Evolutionary conservation across 2,113 vertebrate genomes (phyloP).

Genomic region (Penelope pileata): DNA sequence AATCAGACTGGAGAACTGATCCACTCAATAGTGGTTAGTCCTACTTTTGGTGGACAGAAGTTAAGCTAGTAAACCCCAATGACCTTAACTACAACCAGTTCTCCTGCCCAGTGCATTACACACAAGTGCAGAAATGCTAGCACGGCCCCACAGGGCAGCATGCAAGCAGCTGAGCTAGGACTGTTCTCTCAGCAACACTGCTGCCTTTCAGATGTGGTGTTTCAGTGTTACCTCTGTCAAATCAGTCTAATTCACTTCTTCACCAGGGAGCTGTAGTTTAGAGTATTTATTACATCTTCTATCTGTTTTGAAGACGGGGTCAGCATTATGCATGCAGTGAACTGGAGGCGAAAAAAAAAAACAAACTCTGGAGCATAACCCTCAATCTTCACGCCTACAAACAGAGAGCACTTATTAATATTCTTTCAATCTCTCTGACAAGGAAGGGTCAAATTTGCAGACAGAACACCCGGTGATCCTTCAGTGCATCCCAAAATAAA

Average conservation of each 20-base stretch:
- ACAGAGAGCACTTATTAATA: background rate
- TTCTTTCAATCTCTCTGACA: background rate
- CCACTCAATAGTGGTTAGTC: background rate
- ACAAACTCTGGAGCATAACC: background rate
- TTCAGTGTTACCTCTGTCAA: background rate
- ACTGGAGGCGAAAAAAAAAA: background rate
- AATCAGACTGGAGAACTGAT: background rate
- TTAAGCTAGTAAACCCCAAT: background rate
- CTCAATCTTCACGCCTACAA: background rate
- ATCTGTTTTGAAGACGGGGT: background rate
- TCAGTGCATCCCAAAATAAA: background rate
- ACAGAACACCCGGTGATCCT: background rate
- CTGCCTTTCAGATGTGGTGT: background rate
- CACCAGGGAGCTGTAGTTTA: background rate
- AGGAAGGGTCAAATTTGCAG: background rate
- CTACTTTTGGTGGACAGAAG: background rate
- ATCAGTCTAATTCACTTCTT: background rate
- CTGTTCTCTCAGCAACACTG: background rate
- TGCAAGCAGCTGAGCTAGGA: background rate
- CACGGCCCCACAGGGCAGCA: accelerated
- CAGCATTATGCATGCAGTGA: background rate
- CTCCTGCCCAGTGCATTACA: background rate
- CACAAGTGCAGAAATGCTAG: background rate
- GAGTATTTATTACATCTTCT: background rate
- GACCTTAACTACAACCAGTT: background rate